phyloP scores from a whole-genome alignment of 2,113 vertebrate species.

The Scomber japonicus region DNA sequence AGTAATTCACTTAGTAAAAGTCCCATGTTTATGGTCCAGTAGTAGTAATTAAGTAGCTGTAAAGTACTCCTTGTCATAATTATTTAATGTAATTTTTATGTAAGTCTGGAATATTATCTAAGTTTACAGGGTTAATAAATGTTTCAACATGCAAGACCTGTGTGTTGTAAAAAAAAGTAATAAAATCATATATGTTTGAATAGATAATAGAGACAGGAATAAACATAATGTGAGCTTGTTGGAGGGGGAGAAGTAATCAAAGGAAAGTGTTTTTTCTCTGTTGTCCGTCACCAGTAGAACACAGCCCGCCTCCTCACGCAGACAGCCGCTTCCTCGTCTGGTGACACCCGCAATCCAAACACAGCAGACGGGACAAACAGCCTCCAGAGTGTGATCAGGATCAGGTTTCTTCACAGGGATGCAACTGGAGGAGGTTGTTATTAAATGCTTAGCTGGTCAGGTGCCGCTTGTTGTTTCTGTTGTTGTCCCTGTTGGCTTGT shows the following conservation, averaged over 20 bases:
- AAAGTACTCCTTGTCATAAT: too few species aligned
- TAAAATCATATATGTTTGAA: not conserved
- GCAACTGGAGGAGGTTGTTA: not conserved
- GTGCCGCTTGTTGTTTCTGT: not conserved
- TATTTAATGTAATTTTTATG: too few species aligned
- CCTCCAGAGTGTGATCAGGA: constrained; percentile 26
- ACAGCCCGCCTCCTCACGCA: constrained; percentile 24
- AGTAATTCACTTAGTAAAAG: too few species aligned
- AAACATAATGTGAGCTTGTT: not conserved
- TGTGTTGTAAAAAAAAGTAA: not conserved
- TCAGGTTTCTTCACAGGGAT: constrained; percentile 44
- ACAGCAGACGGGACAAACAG: constrained; percentile 25
- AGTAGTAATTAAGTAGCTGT: too few species aligned
- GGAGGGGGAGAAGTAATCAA: constrained; percentile 1
- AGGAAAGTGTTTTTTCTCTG: constrained; percentile 6
- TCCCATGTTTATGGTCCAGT: too few species aligned
- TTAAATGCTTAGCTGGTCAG: constrained; percentile 26
- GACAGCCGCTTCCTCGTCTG: constrained; percentile 12
- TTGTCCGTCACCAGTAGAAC: constrained; percentile 1
- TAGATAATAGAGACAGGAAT: not conserved
- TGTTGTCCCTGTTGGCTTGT: constrained; percentile 11
- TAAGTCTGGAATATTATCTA: too few species aligned
- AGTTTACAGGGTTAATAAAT: too few species aligned
- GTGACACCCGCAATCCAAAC: constrained; percentile 43
- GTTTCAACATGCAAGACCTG: too few species aligned